Conservation (phyloP, 2,113 vertebrate genomes). For the Nettapus auritus region DNA sequence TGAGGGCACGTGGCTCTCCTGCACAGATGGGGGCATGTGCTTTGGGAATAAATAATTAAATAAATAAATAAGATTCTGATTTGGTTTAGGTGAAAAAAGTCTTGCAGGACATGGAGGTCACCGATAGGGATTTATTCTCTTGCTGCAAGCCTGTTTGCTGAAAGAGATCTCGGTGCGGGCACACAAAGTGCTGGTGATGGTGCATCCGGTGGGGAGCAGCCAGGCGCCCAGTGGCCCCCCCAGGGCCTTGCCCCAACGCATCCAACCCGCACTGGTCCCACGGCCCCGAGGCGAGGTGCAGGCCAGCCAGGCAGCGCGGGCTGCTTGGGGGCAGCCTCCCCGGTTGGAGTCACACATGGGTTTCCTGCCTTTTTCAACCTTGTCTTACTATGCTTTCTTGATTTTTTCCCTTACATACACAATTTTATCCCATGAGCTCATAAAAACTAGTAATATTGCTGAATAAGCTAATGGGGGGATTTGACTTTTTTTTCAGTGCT, state of each 20-base stretch:
- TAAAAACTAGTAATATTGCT: background rate
- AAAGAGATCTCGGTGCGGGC: slow-evolving; percentile 42
- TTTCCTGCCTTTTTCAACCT: background rate
- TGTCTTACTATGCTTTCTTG: background rate
- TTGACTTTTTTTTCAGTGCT: background rate
- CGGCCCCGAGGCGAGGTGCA: no score
- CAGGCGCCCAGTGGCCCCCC: background rate
- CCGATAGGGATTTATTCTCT: slow-evolving; percentile 27
- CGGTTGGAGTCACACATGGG: no score
- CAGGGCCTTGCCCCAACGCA: no score
- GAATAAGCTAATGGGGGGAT: background rate
- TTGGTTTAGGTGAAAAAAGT: background rate
- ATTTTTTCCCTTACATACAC: background rate
- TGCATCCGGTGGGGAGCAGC: background rate
- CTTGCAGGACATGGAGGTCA: slow-evolving; percentile 23
- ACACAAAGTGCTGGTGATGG: slow-evolving; percentile 46
- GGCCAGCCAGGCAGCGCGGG: no score
- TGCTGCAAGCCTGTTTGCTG: slow-evolving; percentile 5
- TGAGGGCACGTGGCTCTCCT: background rate
- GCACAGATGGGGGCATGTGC: background rate
- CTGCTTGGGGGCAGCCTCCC: background rate
- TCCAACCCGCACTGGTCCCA: background rate
- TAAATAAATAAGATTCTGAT: background rate
- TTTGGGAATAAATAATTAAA: background rate
- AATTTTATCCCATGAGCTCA: background rate